Percentiles rank a stretch among this genome's conserved stretches.
These are phyloP conservation scores for Sphecodes monilicornis DNA, from an alignment of 2,888 invertebrate species.

Conservation along the genomic window DNA sequence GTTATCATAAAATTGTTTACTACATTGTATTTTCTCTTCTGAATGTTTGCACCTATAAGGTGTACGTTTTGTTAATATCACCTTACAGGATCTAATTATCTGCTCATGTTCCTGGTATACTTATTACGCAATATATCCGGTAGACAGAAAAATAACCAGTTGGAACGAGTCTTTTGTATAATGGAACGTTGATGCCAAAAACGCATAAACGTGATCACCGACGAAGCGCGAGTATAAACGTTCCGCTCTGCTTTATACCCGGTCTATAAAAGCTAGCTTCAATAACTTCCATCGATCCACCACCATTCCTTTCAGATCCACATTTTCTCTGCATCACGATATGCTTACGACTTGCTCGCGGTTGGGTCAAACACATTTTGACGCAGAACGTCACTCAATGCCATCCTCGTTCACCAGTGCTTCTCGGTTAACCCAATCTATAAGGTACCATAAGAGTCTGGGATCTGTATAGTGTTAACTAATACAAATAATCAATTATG, in stretches of 20 bases:
- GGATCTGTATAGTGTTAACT: not conserved
- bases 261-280: constrained; percentile 62
- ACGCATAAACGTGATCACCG: constrained; percentile 67
- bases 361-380: constrained; percentile 45
- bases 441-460: not conserved
- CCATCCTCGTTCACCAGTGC: not conserved
- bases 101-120: constrained; percentile 11
- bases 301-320: constrained; percentile 59
- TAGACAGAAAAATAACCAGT: constrained; percentile 56
- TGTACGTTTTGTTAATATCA: not conserved
- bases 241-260: constrained; percentile 64
- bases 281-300: constrained; percentile 64
- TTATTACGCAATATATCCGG: constrained; percentile 33
- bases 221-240: constrained; percentile 61
- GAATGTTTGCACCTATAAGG: not conserved
- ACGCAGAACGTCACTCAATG: constrained; percentile 7
- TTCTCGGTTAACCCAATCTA: not conserved
- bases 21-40: too few relatives aligned
- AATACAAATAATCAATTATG: too few relatives aligned
- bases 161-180: constrained; percentile 66
- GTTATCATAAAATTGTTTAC: too few relatives aligned
- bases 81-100: constrained; percentile 39
- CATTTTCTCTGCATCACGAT: constrained; percentile 50
- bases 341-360: constrained; percentile 14
- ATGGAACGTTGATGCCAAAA: constrained; percentile 61